Base-by-base conservation (phyloP, 2,113 vertebrate genomes). In the Redunca redunca region DNA sequence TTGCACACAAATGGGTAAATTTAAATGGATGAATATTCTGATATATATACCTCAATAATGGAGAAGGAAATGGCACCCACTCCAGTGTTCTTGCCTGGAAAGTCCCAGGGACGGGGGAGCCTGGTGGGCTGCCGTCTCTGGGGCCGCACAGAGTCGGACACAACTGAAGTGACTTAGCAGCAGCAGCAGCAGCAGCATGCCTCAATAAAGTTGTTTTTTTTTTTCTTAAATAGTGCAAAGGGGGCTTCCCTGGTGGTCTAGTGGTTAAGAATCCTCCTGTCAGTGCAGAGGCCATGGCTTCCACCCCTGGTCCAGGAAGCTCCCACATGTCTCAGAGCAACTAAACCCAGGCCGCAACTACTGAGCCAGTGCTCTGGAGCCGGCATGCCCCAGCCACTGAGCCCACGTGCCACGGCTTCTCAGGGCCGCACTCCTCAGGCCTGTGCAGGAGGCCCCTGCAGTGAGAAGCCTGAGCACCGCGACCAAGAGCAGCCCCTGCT, bases 381-480 rank as follows among this genome's bases (percentile, higher is more conserved):
- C 2, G 5, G 36, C 21, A 6, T 4, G 74, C 25, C 25, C 28
- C 40, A 78, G 19, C 74, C 48, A 16, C 21, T 23, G 71, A 74
- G 71, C 71, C 71, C 23, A 7, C 12, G 9, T 2, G 26, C 43
- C 43, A 1, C 43, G 17, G 23, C 43, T 30, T 19, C 71, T 43
- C 23, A 26, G 1, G 6, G 14, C 36, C 1, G 21, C 36, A 4
- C 71, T 43, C 1, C 71, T 43, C 21, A 25, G 43, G 71, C 36
- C 36, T 25, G 36, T 7, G 36, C 21, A 23, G 1, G 36, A 74
- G 67, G 36, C 36, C 67, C 19, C 36, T 40, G 21, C 67, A 25
- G 11, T 74, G 36, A 74, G 36, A 23, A 6, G 10, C 19, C n/a
- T 12, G 19, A 12, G 67, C 5, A 13, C 5, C 2, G 0, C 5